Base-by-base conservation (phyloP, 2,888 invertebrate species). In the Mythimna loreyi region DNA sequence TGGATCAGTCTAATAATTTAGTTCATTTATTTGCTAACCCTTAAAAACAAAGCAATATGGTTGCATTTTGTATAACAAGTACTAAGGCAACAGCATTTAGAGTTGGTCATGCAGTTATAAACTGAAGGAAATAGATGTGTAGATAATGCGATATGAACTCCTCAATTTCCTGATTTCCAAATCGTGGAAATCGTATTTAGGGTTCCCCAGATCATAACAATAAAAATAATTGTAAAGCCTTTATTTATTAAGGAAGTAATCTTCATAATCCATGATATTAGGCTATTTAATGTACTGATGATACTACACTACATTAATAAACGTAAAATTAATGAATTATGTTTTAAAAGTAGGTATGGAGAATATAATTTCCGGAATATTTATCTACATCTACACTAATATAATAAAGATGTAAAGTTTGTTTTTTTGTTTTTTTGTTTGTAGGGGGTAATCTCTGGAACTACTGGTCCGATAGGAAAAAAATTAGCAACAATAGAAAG, bases 141-240 rank as follows among this genome's bases (percentile, higher is more conserved):
- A 75, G 83, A 82, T 75, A 82, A 85, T 78, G 61, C 71, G 53
- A 66, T 69, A 70, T 59, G 55, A 76, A 84, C 81, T 77, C 76
- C 64, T 78, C 71, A 76, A 81, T 87, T 91, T 91, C 90, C 90
- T 89, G 86, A 87, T 90, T 89, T 86, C 89, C 80, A 80, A 90
- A 90, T 88, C 63, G 69, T 85, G 79, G 68, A 85, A 85, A 84
- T 75, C 58, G 66, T 67, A n/a, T 62, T 85, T 88, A 78, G 88
- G 77, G 86, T 82, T 87, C 83, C n/a, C 28, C 60, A 11, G 30
- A 61, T 47, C 11, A 50, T 49, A 2, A 28, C 30, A 56, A 45
- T 55, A 28, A 50, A 5, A 55, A 40, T 47, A 28, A 50, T 3
- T 5, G 8, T 21, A 45, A 45, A 63, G 33, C 13, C 13, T 9